Base-by-base conservation (phyloP, 2,888 invertebrate genomes). In the Catocala nupta region DNA sequence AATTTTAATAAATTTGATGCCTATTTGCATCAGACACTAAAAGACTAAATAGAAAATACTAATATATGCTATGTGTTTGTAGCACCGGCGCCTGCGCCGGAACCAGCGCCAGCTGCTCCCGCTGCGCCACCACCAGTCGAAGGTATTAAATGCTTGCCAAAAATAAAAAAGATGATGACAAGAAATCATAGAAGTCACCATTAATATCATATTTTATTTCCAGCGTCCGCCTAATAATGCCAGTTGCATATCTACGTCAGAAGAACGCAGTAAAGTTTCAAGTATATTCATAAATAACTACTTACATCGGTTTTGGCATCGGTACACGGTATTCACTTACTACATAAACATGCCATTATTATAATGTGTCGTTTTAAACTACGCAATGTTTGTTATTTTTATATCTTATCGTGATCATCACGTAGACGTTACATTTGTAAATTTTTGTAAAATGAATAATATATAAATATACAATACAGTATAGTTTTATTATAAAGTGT, bases 91-190 rank as follows among this genome's bases (percentile, higher is more conserved):
- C 86, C 90, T 0, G 86, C 86, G 45, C 86, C 88, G 0, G 86
- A 86, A 36, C 85, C 90, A 3, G 88, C 85, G n/a, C 84, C 89
- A 13, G 88, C 89, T 6, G 85, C 88, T 13, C 87, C 91, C 4
- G 66, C 73, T 7, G 67, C 74, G 0, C 73, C 77, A 0, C 65
- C 63, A 58, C 76, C 78, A 63, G 83, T 82, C 25, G 79, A 91
- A 88, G 91, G 91, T 90, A 71, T 25, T 43, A 45, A 34, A 10
- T 13, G 25, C 25, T 25, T 25, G 4, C 25, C 25, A 25, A 25
- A 25, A 16, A 16, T 16, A 16, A 16, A 16, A 16, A 16, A 25
- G 1, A 25, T 25, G 25, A 25, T 25, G 25, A 25, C 25, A 25
- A 25, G 25, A 25, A 52, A 16, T 34, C 6, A 4, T 9, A 48